Base-by-base conservation (phyloP, 2,888 invertebrate species). In the Sesia apiformis region DNA sequence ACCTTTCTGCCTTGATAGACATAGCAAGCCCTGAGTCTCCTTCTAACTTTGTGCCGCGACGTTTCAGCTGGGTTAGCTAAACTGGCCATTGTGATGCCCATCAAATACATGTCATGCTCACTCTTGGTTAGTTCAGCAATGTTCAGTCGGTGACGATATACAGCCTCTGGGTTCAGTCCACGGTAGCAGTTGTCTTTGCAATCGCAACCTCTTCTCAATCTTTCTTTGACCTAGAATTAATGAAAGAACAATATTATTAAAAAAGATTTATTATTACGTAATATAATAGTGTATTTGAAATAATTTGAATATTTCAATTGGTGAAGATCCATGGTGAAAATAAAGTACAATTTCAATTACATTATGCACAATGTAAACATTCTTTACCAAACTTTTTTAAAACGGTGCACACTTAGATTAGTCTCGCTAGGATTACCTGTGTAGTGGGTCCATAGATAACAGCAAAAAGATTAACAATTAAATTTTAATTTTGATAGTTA, bases 71-170 rank as follows among this genome's bases (percentile, higher is more conserved):
- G 93, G 76, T 95, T 94, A 0, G 94, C 93, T 61, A 95, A 83
- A 65, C 94, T 94, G 0, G 94, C 94, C 94, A 94, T 94, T 3
- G 94, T 94, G 40, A 95, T 93, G n/a, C 95, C 95, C 95, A 95
- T 95, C 66, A 95, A 82, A 72, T 95, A 95, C 95, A 95, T 95
- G 76, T 95, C 95, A 76, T 95, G 95, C 76, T 95, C 95, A 55
- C 93, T 94, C 80, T 95, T 94, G 0, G 95, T 95, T 57, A 95
- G 74, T 76, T 95, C 95, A 0, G 95, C 95, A 58, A 95, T 94
- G 67, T 95, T 95, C 43, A 95, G 81, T 63, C 95, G 87, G 74
- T 95, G 95, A 52, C 93, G 92, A 71, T 94, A 95, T 1, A 95
- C 94, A 64, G 92, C 92, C 66, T 94, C 94, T 0, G 94, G 92